phyloP scores from a whole-genome alignment of 2,888 invertebrate genomes.

The Chrysina gloriosa region DNA sequence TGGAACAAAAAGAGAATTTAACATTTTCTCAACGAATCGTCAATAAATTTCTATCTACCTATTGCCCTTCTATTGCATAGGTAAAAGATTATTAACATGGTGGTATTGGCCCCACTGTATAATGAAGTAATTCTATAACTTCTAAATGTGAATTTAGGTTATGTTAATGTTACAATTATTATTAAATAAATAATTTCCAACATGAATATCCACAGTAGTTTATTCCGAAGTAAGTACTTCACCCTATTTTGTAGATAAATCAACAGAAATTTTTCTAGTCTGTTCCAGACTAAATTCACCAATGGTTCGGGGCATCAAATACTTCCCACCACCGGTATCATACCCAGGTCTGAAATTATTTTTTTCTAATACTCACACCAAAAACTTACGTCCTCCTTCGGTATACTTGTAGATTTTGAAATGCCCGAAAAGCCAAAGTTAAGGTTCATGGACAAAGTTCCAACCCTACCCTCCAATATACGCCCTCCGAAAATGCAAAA shows the following conservation, averaged over 20 bases:
- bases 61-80: no score
- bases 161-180: no score
- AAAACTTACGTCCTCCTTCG: no score
- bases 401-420: slow-evolving; percentile 71
- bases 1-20: no score
- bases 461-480: slow-evolving; percentile 73
- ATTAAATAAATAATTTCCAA: background rate
- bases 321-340: slow-evolving; percentile 75
- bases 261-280: slow-evolving; percentile 3
- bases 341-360: slow-evolving; percentile 70
- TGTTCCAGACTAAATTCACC: slow-evolving; percentile 11
- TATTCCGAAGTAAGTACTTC: background rate
- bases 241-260: background rate
- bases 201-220: background rate
- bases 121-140: no score
- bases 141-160: no score
- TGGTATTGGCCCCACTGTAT: no score
- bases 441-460: slow-evolving; percentile 78
- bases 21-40: no score
- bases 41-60: no score
- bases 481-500: slow-evolving; percentile 89
- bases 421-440: slow-evolving; percentile 80
- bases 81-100: no score
- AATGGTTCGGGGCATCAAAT: slow-evolving; percentile 72
- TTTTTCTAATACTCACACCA: background rate